phyloP scores from a whole-genome alignment of 2,113 vertebrate species.

The Stictonetta naevosa region DNA sequence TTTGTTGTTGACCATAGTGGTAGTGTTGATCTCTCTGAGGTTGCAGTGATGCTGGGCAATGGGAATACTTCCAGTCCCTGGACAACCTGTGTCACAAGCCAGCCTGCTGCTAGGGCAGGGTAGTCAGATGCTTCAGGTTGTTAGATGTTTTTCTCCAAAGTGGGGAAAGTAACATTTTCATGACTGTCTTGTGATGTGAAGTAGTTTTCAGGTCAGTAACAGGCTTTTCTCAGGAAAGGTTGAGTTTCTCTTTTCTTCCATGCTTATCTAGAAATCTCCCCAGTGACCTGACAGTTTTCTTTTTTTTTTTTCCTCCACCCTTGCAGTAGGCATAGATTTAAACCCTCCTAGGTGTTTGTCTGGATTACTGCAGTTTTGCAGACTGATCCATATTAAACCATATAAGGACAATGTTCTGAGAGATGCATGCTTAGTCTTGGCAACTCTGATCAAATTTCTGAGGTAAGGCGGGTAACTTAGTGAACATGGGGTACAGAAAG shows the following conservation, averaged over 20 bases:
- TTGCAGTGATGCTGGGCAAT: not conserved
- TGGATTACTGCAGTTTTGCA: not conserved
- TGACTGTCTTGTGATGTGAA: not conserved
- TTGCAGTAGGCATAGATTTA: accelerated
- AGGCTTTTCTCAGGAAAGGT: not conserved
- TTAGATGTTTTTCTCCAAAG: not conserved
- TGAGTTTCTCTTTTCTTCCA: not conserved
- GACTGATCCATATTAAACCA: not conserved
- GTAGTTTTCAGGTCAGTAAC: not conserved
- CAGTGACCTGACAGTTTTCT: not conserved
- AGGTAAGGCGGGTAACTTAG: not conserved
- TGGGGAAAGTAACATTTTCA: not conserved
- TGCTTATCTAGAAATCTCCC: not conserved
- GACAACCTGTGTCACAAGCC: not conserved
- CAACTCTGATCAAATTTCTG: not conserved
- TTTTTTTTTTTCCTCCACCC: not conserved
- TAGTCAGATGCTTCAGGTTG: not conserved
- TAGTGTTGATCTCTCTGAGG: not conserved
- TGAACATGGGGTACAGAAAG: not conserved
- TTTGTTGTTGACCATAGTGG: not conserved
- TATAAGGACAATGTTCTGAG: not conserved
- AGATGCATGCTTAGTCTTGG: not conserved
- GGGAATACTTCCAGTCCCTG: not conserved
- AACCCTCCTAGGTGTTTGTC: not conserved
- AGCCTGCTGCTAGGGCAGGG: not conserved